phyloP scores from a whole-genome alignment of 2,888 invertebrate genomes.

The Leucophora obtusa region DNA sequence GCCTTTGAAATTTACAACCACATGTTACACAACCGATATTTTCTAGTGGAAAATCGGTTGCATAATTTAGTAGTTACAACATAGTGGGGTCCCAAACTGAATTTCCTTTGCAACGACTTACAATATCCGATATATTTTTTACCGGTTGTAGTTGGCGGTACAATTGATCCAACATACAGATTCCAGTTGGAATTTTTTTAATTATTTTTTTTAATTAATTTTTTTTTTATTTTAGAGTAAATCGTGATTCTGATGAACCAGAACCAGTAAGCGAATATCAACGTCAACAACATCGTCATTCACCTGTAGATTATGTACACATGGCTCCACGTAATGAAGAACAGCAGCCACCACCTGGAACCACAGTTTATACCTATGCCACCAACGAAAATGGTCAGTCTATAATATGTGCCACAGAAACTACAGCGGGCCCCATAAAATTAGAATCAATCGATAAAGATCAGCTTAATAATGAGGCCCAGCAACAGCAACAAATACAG shows the following conservation, averaged over 20 bases:
- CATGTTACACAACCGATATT: too few species aligned
- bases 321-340: slow-evolving; percentile 75
- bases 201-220: too few species aligned
- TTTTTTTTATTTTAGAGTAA: slow-evolving; percentile 63
- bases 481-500: slow-evolving; percentile 66
- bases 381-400: slow-evolving; percentile 70
- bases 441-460: slow-evolving; percentile 76
- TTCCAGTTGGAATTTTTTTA: too few species aligned
- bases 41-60: too few species aligned
- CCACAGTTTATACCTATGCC: slow-evolving; percentile 72
- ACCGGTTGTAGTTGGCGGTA: too few species aligned
- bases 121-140: too few species aligned
- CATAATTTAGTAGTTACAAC: too few species aligned
- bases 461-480: slow-evolving; percentile 66
- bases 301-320: slow-evolving; percentile 73
- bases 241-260: slow-evolving; percentile 72
- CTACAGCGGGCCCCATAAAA: slow-evolving; percentile 71
- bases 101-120: too few species aligned
- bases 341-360: slow-evolving; percentile 67
- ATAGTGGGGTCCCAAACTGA: too few species aligned
- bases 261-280: slow-evolving; percentile 70
- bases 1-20: too few species aligned
- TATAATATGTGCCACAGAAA: slow-evolving; percentile 72
- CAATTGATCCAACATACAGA: too few species aligned
- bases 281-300: slow-evolving; percentile 68